Evolutionary conservation across 35 echinoderm and acorn worm species (phyloP), one percentile per base, ranked within the genome.

Genomic region (Lytechinus pictus): DNA sequence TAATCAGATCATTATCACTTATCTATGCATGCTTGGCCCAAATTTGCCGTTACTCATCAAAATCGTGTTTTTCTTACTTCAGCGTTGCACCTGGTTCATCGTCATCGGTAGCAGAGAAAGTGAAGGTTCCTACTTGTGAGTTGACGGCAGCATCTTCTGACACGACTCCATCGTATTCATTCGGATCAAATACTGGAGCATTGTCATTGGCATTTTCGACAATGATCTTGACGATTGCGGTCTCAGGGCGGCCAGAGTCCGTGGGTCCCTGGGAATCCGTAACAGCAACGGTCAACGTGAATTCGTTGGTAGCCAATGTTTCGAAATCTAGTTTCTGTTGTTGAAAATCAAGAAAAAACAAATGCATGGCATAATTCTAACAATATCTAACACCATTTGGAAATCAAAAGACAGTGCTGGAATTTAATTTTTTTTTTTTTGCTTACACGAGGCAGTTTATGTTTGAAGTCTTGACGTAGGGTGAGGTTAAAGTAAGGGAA

Each of bases 251-350:
- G 53, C 56, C 55, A 29, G 52, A 14, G 54, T 96, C 95, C 8
- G 10, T 94, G 9, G 58, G 16, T 21, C n/a, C 13, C 54, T 94
- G 66, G 4, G 66, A 88, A 61, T 98, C 97, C 4, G 28, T 0
- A 1, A 97, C 97, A 21, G 86, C 60, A 12, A 98, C 58, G 0
- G n/a, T 87, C 28, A 98, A 94, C 27, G 87, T 92, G 91, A 95
- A 97, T 5, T 9, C 19, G 3, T 52, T 96, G 4, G 92, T 8
- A 29, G 9, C 9, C 10, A 3, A 8, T 5, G 27, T 54, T 58
- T 97, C 97, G 95, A 61, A 98, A 56, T 98, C 97, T 11, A 98
- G 66, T 1, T 55, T 54, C 97, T 98, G 71, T 27, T 16, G 57
- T 79, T 79, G 28, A 79, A 61, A 33, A 55, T 91, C 2, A 21